Evolutionary conservation across 2,888 invertebrate genomes (phyloP), one percentile per base, ranked within the genome.

Genomic region (Hirtodrosophila duncani): DNA sequence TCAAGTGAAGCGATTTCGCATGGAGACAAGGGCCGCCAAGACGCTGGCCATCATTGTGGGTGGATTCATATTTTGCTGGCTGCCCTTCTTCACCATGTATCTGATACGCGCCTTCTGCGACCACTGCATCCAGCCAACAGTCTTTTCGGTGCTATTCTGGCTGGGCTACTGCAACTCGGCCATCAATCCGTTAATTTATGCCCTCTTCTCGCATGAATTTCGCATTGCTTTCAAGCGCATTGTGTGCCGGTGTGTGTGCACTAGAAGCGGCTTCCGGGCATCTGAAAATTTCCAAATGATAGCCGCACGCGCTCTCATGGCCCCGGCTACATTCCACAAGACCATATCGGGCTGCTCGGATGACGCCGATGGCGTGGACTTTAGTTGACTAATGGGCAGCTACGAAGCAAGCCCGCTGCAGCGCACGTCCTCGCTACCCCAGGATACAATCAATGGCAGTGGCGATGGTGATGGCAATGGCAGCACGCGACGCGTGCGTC

Each of bases 161-260:
- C 89, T 99, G 44, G 99, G 98, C 5, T 98, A 98, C 88, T 96
- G 97, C 88, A 98, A 98, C 87, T 96, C 96, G 2, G 98, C 97
- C 24, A 93, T 98, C 70, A 98, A 98, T 85, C 98, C 98, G 0
- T 91, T 96, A 71, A 96, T 98, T 64, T 98, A 98, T 86, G 97
- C 97, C 1, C 90, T 97, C 51, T 97, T 97, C 88, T 96, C 96
- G 36, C 94, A 95, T 85, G 97, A 98, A 87, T 98, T 97, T 88
- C 92, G 97, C 63, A 94, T 94, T 83, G 97, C 97, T 33, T 98
- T 98, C 88, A 96, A 96, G 87, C 92, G 94, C 66, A 96, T 98
- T 67, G 92, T 97, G 67, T 96, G 95, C 87, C 91, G 92, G 70
- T 94, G 94, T 81, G 91, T 94, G 82, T 94, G 94, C 86, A 91